A percentile compares a stretch with the other conserved stretches of the same genome.
Conservation (phyloP, 2,888 invertebrate species). For the Harmothoe impar region DNA sequence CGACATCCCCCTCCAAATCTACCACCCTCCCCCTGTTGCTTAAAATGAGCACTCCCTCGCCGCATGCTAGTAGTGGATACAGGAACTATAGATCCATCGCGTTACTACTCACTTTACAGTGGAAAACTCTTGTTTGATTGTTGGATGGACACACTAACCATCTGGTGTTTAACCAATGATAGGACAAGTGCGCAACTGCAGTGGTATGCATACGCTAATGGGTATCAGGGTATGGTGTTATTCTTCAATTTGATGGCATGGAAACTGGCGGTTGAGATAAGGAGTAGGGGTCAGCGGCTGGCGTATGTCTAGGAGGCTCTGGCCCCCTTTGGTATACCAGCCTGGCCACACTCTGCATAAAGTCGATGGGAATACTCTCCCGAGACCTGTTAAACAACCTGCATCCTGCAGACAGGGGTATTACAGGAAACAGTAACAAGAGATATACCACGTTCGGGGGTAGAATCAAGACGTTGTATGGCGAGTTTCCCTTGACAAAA, state of each 20-base stretch:
- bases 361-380: neutral
- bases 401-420: neutral
- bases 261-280: neutral
- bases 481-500: too few species aligned
- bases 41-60: too few species aligned
- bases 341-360: neutral
- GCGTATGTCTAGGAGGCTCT: slow-evolving; percentile 22
- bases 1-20: too few species aligned
- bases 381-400: neutral
- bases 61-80: too few species aligned
- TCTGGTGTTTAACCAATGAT: neutral
- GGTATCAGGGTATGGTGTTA: neutral
- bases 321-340: neutral
- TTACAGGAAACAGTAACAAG: too few species aligned
- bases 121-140: too few species aligned
- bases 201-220: neutral
- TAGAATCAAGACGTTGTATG: too few species aligned
- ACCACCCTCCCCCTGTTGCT: too few species aligned
- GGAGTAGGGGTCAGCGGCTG: neutral
- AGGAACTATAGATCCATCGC: too few species aligned
- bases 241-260: neutral
- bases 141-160: too few species aligned
- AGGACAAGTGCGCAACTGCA: neutral
- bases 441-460: too few species aligned
- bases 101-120: too few species aligned